Evolutionary conservation across 2,888 invertebrate genomes (phyloP), one percentile per base, ranked within the genome.

Genomic region (Euspilapteryx auroguttella): DNA sequence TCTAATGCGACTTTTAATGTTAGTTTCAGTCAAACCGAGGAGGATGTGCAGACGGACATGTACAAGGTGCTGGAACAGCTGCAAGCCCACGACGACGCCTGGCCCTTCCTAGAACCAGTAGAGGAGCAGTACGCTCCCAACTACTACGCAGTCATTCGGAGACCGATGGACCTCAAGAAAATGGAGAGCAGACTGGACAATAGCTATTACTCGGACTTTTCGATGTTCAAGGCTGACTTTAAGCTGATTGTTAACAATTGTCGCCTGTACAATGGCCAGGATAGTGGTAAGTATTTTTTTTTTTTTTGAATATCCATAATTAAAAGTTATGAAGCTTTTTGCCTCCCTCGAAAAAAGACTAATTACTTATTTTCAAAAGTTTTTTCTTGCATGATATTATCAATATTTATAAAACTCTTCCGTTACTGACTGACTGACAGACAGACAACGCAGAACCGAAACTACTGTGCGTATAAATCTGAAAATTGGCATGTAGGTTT

Each of bases 61-160:
- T 90, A 92, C 61, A 93, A 93, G 78, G 91, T 95, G 32, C 73
- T 95, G 32, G 90, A 93, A 53, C 83, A 87, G 46, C 81, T 95
- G 21, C 90, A 89, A 47, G 85, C 87, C 44, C 93, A 94, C 54
- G 85, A 89, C 32, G 94, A 95, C 55, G 92, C 94, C 1, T 95
- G 94, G 94, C 94, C 94, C 1, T 95, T 96, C 62, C 80, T 89
- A 53, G 92, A 94, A 50, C 91, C 94, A 0, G 94, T 95, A 1
- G 91, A 94, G 45, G 94, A 94, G 52, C 89, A 91, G 48, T 91
- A 89, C 53, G 94, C 94, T 0, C 94, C 95, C 0, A 87, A 89
- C 57, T 89, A 86, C 52, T 86, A 86, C 48, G 80, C 85, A 1
- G 83, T 86, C 14, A 86, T 86, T 22, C 59, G 86, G 38, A 79